phyloP scores from a whole-genome alignment of 1,140 invertebrate genomes.

The Drosophila azteca region DNA sequence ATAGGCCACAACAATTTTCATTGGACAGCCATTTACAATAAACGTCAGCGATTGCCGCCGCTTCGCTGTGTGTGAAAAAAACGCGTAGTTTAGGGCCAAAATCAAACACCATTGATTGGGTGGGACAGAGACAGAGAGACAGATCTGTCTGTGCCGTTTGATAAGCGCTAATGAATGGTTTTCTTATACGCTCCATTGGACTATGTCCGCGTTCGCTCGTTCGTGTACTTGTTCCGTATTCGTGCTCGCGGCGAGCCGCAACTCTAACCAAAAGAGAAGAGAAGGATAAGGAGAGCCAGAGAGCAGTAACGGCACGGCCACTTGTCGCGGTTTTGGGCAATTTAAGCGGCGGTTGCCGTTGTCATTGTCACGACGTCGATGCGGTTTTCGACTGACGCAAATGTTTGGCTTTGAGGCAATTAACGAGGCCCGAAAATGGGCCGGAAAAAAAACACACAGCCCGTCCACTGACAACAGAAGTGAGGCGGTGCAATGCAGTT shows the following conservation, averaged over 20 bases:
- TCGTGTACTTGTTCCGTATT: constrained; percentile 15
- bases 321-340: constrained; percentile 81
- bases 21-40: constrained; percentile 82
- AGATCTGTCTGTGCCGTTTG: constrained; percentile 64
- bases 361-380: constrained; percentile 71
- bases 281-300: neutral
- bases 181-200: constrained; percentile 79
- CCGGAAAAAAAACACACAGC: constrained; percentile 17
- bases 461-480: constrained; percentile 29
- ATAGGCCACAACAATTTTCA: constrained; percentile 82
- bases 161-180: constrained; percentile 82
- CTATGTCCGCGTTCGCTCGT: constrained; percentile 29
- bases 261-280: constrained; percentile 5
- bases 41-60: constrained; percentile 66
- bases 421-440: constrained; percentile 65
- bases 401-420: constrained; percentile 81
- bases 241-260: constrained; percentile 49
- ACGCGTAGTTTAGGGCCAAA: constrained; percentile 63
- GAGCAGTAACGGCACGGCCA: constrained; percentile 51
- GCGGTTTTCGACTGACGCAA: constrained; percentile 69
- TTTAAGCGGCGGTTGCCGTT: constrained; percentile 79
- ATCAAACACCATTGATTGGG: constrained; percentile 67
- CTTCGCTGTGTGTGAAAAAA: constrained; percentile 17
- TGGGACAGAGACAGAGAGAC: constrained; percentile 42
- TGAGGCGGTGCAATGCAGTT: constrained; percentile 21